Percentiles rank a stretch among this genome's conserved stretches.
Conservation (phyloP, 2,888 invertebrate genomes). For the Lepidochrysops patricia region DNA sequence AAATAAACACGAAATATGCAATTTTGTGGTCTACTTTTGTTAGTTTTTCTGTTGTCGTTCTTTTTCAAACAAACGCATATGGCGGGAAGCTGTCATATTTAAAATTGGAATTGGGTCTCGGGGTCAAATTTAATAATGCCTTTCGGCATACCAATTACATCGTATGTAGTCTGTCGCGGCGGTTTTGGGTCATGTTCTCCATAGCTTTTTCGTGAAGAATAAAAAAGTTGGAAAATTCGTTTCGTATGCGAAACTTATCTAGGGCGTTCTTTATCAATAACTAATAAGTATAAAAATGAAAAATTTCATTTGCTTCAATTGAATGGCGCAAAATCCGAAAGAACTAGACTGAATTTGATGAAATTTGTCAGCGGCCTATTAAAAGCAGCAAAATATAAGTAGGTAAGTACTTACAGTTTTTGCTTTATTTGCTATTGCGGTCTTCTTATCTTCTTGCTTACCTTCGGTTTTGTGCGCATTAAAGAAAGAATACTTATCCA, state of each 20-base stretch:
- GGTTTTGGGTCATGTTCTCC: background rate
- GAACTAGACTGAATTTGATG: too few species aligned
- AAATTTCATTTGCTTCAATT: too few species aligned
- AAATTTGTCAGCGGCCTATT: too few species aligned
- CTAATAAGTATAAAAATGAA: too few species aligned
- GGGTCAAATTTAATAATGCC: conserved; percentile 10
- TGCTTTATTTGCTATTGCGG: too few species aligned
- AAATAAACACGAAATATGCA: conserved; percentile 17
- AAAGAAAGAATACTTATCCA: background rate
- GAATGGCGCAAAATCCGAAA: too few species aligned
- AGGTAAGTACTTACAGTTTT: background rate
- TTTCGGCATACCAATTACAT: conserved; percentile 5
- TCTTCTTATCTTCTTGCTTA: too few species aligned
- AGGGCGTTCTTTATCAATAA: too few species aligned
- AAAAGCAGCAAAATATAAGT: too few species aligned
- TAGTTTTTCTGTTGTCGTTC: conserved; percentile 11
- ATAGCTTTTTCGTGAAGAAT: background rate
- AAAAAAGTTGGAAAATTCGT: background rate
- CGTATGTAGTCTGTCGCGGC: background rate
- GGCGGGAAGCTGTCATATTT: conserved; percentile 6
- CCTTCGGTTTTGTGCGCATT: too few species aligned
- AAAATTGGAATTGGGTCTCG: conserved; percentile 14
- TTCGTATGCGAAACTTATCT: background rate
- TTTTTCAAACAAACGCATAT: conserved; percentile 1
- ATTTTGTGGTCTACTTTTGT: conserved; percentile 18